Evolutionary conservation across 2,113 vertebrate genomes (phyloP), one percentile per base, ranked within the genome.

Genomic region (Lampris incognitus): DNA sequence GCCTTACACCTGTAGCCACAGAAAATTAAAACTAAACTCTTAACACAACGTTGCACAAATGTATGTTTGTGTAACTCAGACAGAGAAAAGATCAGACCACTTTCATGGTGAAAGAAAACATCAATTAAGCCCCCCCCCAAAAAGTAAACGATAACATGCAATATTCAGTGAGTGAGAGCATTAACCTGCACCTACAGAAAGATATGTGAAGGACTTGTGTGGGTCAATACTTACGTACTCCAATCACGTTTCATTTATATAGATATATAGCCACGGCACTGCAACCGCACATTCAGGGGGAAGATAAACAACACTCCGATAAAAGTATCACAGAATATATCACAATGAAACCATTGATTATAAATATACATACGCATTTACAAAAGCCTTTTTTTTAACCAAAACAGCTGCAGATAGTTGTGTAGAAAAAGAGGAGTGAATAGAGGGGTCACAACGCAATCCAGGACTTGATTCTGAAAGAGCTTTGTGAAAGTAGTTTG

Each of bases 401-500:
- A 93, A 94, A 94, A 94, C 92, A 91, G 89, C 88, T 85, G 92
- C 88, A 89, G 91, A 91, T 86, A 82, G 91, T 66, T 50, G 68
- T 91, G 90, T 93, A 94, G 88, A 94, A 94, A 24, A 94, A 94
- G 79, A 88, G 88, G 87, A 50, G 59, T 81, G 85, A 82, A 85
- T 76, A 87, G 81, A 90, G 87, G 24, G 87, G 80, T 89, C 86
- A 90, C 82, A 69, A 85, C 84, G 86, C 82, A 88, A 87, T 92
- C 91, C 89, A 88, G 79, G 85, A 83, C 83, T 88, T 81, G 78
- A 89, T 76, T 90, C 88, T 92, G 88, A 72, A 91, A 87, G 24
- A 95, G 91, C 95, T 95, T 94, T 95, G 95, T 85, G 83, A 84
- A 88, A 79, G 79, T 94, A 96, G 96, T 96, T 96, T 95, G 24